phyloP scores from a whole-genome alignment of 2,797 vertebrate genomes.

The Catostomus latipinnis region DNA sequence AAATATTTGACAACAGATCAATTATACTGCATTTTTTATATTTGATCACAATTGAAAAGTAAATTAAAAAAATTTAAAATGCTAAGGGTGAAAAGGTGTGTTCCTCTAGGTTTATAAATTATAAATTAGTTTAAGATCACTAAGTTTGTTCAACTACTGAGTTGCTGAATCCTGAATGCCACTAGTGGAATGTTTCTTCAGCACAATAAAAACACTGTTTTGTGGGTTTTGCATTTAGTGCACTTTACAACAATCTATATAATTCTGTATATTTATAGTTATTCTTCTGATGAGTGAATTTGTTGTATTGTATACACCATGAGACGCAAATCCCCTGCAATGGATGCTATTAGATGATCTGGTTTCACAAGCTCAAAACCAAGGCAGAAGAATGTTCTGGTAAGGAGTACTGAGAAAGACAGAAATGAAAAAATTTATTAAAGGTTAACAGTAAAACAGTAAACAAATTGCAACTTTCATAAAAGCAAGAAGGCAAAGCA shows the following conservation, averaged over 20 bases:
- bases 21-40: not conserved
- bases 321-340: conserved; percentile 83
- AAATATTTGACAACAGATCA: not conserved
- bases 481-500: not conserved
- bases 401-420: conserved; percentile 74
- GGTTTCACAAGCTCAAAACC: conserved; percentile 87
- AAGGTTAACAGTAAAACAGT: not conserved
- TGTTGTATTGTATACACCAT: conserved; percentile 86
- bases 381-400: conserved; percentile 88
- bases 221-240: not conserved
- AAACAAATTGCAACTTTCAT: not conserved
- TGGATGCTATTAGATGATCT: conserved; percentile 82
- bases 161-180: not conserved
- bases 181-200: not conserved
- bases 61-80: not conserved
- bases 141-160: not conserved
- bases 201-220: not conserved
- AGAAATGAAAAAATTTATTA: conserved; percentile 13
- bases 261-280: conserved; percentile 17
- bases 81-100: not conserved
- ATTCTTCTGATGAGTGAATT: conserved; percentile 82
- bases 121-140: not conserved
- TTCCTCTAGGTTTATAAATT: not conserved
- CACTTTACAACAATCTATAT: not conserved
- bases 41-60: not conserved